Base-by-base conservation (phyloP, 1,140 invertebrate species). In the Latrodectus geometricus region DNA sequence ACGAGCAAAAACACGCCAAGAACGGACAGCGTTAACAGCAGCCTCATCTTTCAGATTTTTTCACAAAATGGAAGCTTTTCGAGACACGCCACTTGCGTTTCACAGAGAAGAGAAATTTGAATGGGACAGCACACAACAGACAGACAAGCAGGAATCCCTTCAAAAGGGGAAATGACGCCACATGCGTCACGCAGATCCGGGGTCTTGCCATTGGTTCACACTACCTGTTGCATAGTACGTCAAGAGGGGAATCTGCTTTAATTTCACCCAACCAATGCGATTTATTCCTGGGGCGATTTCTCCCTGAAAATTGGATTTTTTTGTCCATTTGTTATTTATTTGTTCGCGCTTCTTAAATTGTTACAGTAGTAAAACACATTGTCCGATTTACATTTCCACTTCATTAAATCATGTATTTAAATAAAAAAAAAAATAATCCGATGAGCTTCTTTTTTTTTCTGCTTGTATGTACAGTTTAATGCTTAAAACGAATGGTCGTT, bases 161-260 rank as follows among this genome's bases (percentile, higher is more conserved):
- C 68, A 23, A 20, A 15, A 79, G 48, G 35, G 77, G 61, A 79
- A 79, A 69, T 79, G 75, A 77, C 75, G 75, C 75, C 35, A 35
- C 8, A 54, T 21, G 68, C 77, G 77, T 68, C 77, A 79, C n/a
- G 65, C 56, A 23, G 61, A 52, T 68, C 49, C 61, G 21, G 65
- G 17, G 48, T 11, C 48, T 61, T 52, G 77, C 21, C 61, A 68
- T 79, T 66, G 77, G 61, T 17, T 11, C 61, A 61, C n/a, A 20
- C 61, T 79, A 79, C 77, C 77, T 79, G 77, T 79, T 79, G 77
- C 23, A 49, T 35, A 35, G 17, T 15, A 50, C 74, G 77, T 61
- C 66, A n/a, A 5, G 35, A 35, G 35, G 35, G 35, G 5, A 35
- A 5, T 3, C 35, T 35, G 35, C 5, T 35, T 35, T 35, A 1